phyloP scores from a whole-genome alignment of 2,888 invertebrate genomes.

The Parasteatoda lunata region DNA sequence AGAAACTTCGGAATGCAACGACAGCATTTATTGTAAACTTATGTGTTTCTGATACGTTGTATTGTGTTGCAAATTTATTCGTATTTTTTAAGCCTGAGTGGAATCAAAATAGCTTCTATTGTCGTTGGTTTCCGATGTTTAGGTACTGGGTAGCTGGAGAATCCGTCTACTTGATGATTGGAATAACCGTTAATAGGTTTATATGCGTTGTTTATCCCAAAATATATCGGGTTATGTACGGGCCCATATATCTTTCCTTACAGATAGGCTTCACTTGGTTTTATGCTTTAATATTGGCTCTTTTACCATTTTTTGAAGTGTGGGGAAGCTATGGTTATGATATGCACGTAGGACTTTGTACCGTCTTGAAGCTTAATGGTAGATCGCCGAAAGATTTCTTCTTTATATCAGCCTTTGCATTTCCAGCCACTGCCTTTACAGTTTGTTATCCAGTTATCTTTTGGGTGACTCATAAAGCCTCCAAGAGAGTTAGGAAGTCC shows the following conservation, averaged over 20 bases:
- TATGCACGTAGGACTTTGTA: conserved; percentile 88
- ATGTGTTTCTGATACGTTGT: conserved; percentile 88
- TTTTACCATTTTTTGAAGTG: conserved; percentile 85
- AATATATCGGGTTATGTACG: conserved; percentile 77
- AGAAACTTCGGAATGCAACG: conserved; percentile 87
- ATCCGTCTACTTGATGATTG: conserved; percentile 90
- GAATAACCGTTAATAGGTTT: conserved; percentile 90
- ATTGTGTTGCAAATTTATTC: conserved; percentile 87
- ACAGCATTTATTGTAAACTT: conserved; percentile 92
- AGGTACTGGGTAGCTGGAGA: conserved; percentile 93
- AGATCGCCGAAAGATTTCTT: conserved; percentile 84
- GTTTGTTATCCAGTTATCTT: conserved; percentile 87
- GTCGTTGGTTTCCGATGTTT: conserved; percentile 88
- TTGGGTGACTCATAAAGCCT: conserved; percentile 15
- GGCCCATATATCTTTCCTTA: conserved; percentile 80
- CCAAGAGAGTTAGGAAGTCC: neutral
- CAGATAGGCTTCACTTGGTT: conserved; percentile 88
- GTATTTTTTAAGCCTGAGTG: conserved; percentile 85
- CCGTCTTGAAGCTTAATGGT: conserved; percentile 85
- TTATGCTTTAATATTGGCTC: conserved; percentile 82
- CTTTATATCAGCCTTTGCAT: conserved; percentile 86
- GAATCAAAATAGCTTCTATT: conserved; percentile 85
- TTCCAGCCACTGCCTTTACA: conserved; percentile 89
- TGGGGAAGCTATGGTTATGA: conserved; percentile 91
- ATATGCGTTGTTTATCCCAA: conserved; percentile 70